phyloP scores from a whole-genome alignment of 2,113 vertebrate species.

The Bujurquina vittata region DNA sequence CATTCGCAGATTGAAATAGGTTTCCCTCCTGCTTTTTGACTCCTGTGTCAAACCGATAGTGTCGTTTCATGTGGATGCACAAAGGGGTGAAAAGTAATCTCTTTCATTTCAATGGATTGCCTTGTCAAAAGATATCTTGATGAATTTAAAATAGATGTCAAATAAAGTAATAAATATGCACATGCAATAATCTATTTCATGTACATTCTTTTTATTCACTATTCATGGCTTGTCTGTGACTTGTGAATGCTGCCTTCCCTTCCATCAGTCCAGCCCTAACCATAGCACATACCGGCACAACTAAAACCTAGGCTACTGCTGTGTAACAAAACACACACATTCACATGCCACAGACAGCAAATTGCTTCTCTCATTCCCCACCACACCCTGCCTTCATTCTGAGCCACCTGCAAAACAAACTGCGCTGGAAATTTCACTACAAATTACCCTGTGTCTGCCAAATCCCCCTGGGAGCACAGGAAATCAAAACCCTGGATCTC shows the following conservation, averaged over 20 bases:
- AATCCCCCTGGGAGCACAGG: constrained; percentile 75
- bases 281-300: constrained; percentile 42
- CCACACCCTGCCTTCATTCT: constrained; percentile 77
- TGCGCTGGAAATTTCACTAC: constrained; percentile 83
- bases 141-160: not conserved
- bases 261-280: constrained; percentile 40
- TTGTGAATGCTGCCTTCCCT: constrained; percentile 15
- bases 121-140: not conserved
- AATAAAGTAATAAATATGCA: not conserved
- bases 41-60: not conserved
- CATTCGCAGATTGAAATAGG: constrained; percentile 17
- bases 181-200: not conserved
- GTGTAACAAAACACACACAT: constrained; percentile 77
- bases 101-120: not conserved
- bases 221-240: not conserved
- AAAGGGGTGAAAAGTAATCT: not conserved
- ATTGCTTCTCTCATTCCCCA: constrained; percentile 80
- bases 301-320: constrained; percentile 53
- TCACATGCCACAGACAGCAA: constrained; percentile 79
- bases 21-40: not conserved
- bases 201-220: not conserved
- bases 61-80: constrained; percentile 5
- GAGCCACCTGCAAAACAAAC: constrained; percentile 84
- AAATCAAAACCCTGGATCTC: constrained; percentile 73
- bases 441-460: constrained; percentile 82